Base-by-base conservation (phyloP, 2,888 invertebrate species). In the Cephus pygmeus region DNA sequence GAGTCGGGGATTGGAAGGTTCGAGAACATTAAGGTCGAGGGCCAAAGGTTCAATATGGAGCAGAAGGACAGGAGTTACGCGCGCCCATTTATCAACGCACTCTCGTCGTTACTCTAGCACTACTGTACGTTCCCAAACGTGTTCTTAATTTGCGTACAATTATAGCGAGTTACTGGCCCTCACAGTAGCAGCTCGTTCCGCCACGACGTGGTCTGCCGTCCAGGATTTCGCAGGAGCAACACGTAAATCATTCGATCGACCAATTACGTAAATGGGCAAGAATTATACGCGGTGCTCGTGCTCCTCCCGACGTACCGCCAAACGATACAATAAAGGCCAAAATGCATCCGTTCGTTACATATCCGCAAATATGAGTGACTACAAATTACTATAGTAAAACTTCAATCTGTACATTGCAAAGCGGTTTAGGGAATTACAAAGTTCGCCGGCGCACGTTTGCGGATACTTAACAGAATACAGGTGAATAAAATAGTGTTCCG, bases 401-500 rank as follows among this genome's bases (percentile, higher is more conserved):
- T 77, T 77, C 76, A 81, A 83, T 56, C 80, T 82, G 79, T 83
- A 81, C 81, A 83, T 81, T 79, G 81, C 78, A 79, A 80, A 81
- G 76, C 76, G 75, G 73, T 76, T 76, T 33, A 79, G 69, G 77
- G 73, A 81, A 81, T 71, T 79, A 79, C 76, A 80, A 79, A 75
- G 75, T 80, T 77, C 74, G 77, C 40, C 56, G 76, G 76, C 77
- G 73, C 77, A 76, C 77, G 77, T 79, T 78, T 81, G 80, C 81
- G 81, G 79, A 79, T 73, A 77, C 79, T 68, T 36, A 78, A 80
- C 82, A 75, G 40, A 69, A 23, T 33, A 35, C 12, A 12, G 40
- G 36, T 69, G 73, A 34, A 23, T 71, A 71, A 71, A 30, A 34
- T 23, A 23, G 56, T 23, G 56, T 56, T 23, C 6, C 6, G 9